Base-by-base conservation (phyloP, 2,797 vertebrate genomes). In the Craterocephalus amniculus region DNA sequence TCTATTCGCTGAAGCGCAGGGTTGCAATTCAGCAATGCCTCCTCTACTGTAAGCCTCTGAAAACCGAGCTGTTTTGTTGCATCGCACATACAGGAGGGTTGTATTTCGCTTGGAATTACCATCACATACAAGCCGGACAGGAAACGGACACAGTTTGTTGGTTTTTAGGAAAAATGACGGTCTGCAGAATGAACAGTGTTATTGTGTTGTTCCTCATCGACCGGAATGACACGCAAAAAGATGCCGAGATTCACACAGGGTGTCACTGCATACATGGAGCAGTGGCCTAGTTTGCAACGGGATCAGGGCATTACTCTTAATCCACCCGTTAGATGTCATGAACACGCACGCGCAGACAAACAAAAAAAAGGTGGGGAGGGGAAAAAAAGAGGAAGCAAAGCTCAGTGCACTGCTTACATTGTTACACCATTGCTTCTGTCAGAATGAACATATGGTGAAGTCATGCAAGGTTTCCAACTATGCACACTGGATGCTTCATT, bases 221-320 rank as follows among this genome's bases (percentile, higher is more conserved):
- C 63, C 70, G 64, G 81, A 70, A 72, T 77, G 78, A 85, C 77
- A 74, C 9, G 29, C 13, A 12, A 43, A 61, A 57, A 70, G 70
- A 83, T 64, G 80, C 67, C 36, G 66, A 48, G 75, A 56, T 80
- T 64, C 52, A 45, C 75, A 51, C 71, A 10, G 71, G 71, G 74
- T 57, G 75, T 87, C 80, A 2, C 76, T 38, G 78, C 55, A 56
- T 82, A 83, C 80, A 72, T 59, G 78, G 63, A 85, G 86, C 90
- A 60, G 70, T 92, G 91, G 81, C 92, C 91, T 91, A 92, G 88
- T 91, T 92, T 90, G 85, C 60, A 78, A 85, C 82, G 36, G 89
- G 89, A 92, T 92, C 89, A 91, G 80, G 87, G 89, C 87, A 91
- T 91, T 91, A 89, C 85, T 92, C 89, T 89, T 93, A 92, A 93